Evolutionary conservation across 2,888 invertebrate species (phyloP).

Genomic region (Xestia sexstrigata): DNA sequence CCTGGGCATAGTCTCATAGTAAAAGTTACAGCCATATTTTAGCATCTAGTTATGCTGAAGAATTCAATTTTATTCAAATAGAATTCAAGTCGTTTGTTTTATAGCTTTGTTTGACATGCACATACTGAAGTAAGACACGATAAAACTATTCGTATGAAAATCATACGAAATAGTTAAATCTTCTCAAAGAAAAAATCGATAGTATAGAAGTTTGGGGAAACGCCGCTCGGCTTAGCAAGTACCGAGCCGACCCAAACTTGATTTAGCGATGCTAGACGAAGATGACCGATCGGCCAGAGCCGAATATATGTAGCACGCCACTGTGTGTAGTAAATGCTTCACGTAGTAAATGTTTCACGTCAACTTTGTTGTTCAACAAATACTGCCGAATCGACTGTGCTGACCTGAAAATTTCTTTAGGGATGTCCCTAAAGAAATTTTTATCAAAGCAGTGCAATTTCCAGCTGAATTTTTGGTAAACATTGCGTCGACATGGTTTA

Average conservation of each 20-base stretch:
- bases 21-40: constrained; percentile 5
- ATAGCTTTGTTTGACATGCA: constrained; percentile 31
- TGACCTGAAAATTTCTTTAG: background rate
- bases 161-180: background rate
- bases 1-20: no score
- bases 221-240: background rate
- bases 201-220: background rate
- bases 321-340: background rate
- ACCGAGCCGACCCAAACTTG: background rate
- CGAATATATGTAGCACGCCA: background rate
- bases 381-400: background rate
- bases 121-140: constrained; percentile 18
- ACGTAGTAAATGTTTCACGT: background rate
- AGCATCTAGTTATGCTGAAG: constrained; percentile 14
- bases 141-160: constrained; percentile 3
- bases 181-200: background rate
- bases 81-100: constrained; percentile 17
- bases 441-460: constrained; percentile 8
- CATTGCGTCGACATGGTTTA: constrained; percentile 25
- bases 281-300: background rate
- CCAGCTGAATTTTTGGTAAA: constrained; percentile 10
- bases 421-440: background rate
- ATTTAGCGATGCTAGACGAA: background rate
- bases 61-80: constrained; percentile 31
- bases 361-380: background rate